A percentile compares a stretch with the other conserved stretches of the same genome.
These are phyloP conservation scores for Python bivittatus DNA, from an alignment of 2,113 vertebrate genomes.

Conservation along the genomic window DNA sequence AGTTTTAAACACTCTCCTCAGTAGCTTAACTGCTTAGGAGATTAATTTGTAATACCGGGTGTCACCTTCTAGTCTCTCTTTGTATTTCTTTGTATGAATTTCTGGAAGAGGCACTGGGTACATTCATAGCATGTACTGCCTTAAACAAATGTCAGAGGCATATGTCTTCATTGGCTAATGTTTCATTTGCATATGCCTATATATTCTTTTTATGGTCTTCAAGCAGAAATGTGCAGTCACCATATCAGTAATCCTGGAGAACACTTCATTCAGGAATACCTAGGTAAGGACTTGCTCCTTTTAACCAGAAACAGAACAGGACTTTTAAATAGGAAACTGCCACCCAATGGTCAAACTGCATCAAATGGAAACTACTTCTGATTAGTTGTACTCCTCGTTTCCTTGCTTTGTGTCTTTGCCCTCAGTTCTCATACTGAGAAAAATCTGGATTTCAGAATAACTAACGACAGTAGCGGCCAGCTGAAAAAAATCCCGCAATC, in stretches of 20 bases:
- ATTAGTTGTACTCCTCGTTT: neutral
- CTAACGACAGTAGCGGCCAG: neutral
- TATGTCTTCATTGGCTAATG: neutral
- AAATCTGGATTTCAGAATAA: neutral
- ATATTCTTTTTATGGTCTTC: neutral
- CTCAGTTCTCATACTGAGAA: neutral
- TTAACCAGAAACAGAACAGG: neutral
- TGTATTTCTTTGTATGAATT: neutral
- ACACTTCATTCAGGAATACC: neutral
- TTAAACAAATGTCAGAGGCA: neutral
- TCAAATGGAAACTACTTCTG: neutral
- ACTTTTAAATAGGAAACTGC: neutral
- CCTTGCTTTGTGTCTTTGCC: neutral
- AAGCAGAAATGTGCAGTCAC: neutral
- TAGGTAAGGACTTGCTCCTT: neutral
- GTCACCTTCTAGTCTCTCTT: neutral
- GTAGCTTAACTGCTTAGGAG: neutral
- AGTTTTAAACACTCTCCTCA: neutral
- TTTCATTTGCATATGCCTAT: neutral
- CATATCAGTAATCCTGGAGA: neutral
- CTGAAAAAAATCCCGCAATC: neutral
- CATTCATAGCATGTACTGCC: neutral
- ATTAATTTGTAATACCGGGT: neutral
- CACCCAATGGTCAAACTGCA: neutral
- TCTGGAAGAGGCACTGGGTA: neutral